phyloP scores from a whole-genome alignment of 2,888 invertebrate species.

The Papilio protenor region DNA sequence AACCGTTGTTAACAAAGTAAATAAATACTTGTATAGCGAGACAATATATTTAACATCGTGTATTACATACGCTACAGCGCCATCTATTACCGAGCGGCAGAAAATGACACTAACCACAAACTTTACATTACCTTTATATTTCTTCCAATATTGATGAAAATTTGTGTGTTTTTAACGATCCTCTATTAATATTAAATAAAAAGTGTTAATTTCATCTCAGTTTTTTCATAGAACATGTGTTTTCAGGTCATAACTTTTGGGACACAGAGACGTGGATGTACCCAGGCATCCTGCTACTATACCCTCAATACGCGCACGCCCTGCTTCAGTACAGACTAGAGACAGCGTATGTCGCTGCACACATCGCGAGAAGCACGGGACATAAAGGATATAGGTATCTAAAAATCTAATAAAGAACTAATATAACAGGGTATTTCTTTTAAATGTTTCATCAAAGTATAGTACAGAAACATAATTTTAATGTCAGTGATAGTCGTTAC shows the following conservation, averaged over 20 bases:
- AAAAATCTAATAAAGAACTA: conserved; percentile 17
- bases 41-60: not conserved
- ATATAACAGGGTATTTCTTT: no score
- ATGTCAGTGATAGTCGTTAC: no score
- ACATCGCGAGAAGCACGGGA: conserved; percentile 78
- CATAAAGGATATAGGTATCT: conserved; percentile 82
- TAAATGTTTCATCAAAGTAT: no score
- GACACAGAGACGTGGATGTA: conserved; percentile 87
- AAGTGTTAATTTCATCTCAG: not conserved
- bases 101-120: not conserved
- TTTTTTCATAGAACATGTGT: not conserved
- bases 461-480: no score
- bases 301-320: conserved; percentile 75
- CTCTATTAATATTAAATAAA: not conserved
- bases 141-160: not conserved
- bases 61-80: not conserved
- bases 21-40: not conserved
- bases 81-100: not conserved
- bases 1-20: no score
- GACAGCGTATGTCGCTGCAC: conserved; percentile 77
- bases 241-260: conserved; percentile 86
- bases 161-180: not conserved
- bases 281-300: conserved; percentile 80
- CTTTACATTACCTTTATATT: not conserved
- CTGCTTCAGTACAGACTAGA: conserved; percentile 82